Base-by-base conservation (phyloP, 2,888 invertebrate species). In the Neelides folsomi region DNA sequence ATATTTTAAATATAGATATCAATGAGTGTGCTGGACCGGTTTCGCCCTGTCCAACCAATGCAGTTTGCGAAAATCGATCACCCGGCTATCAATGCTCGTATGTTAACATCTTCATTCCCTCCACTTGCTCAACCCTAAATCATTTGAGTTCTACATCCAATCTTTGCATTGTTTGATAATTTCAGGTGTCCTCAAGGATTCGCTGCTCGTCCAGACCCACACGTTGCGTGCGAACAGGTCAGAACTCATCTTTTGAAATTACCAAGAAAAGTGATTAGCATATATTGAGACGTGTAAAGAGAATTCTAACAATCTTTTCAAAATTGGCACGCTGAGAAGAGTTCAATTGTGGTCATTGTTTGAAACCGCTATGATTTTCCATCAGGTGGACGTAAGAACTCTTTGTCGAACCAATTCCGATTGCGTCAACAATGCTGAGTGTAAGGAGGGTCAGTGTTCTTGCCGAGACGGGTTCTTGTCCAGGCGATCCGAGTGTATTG, bases 111-210 rank as follows among this genome's bases (percentile, higher is more conserved):
- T 27, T 27, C 27, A 27, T 27, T 27, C 27, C 27, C 7, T 27
- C 27, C 27, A 27, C 4, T 27, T 27, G 7, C 27, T 27, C 27
- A 7, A 3, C 27, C 27, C 7, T 27, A 27, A 27, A 27, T 27
- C 27, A 27, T 27, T 3, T 5, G 27, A 27, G 4, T 27, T 7
- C 3, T 27, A 7, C 3, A 27, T 27, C 4, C 27, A 5, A 27
- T 27, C 4, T 27, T 7, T 27, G 27, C 27, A 3, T n/a, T n/a
- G n/a, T n/a, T 27, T 7, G 27, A 85, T 69, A 83, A 83, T 62
- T 97, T 95, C 68, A 70, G 82, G 41, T 97, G 95, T 69, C 86
- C 87, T n/a, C 86, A 86, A 73, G 94, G 94, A 53, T 94, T 83
- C 69, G 78, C 79, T 66, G 89, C 85, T 4, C 83, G 81, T 69